These are phyloP conservation scores for Mayetiola destructor DNA, from an alignment of 2,888 invertebrate species.

Conservation along the genomic window DNA sequence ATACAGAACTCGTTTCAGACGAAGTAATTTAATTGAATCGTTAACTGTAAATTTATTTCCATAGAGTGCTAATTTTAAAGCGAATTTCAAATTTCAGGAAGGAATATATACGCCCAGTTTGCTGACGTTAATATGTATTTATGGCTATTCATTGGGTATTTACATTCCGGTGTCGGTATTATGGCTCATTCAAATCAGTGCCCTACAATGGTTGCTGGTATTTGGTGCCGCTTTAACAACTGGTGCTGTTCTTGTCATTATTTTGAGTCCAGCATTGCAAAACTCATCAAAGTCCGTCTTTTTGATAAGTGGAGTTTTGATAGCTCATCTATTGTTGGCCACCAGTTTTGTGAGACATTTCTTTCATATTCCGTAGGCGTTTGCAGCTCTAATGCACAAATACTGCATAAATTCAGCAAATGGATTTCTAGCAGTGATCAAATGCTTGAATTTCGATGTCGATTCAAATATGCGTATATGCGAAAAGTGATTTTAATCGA, in stretches of 20 bases:
- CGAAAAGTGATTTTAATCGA: no score
- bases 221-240: conserved; percentile 68
- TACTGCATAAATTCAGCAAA: no score
- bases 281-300: conserved; percentile 50
- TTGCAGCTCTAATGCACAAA: no score
- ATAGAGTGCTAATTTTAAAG: neutral
- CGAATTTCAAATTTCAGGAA: neutral
- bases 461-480: no score
- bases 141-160: conserved; percentile 88
- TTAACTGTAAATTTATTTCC: neutral
- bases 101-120: conserved; percentile 45
- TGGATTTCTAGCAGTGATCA: no score
- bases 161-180: conserved; percentile 87
- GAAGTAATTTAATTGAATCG: conserved; percentile 36
- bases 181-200: conserved; percentile 64
- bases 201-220: conserved; percentile 81
- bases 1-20: conserved; percentile 48
- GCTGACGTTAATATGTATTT: conserved; percentile 80
- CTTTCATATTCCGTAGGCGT: conserved; percentile 42
- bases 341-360: conserved; percentile 76
- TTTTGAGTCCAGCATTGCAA: conserved; percentile 61
- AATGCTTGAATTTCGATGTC: no score
- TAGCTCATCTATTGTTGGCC: conserved; percentile 68
- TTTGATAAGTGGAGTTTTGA: conserved; percentile 49
- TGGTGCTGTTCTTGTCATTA: conserved; percentile 69